Base-by-base conservation (phyloP, 2,113 vertebrate species). In the Otus sunia region DNA sequence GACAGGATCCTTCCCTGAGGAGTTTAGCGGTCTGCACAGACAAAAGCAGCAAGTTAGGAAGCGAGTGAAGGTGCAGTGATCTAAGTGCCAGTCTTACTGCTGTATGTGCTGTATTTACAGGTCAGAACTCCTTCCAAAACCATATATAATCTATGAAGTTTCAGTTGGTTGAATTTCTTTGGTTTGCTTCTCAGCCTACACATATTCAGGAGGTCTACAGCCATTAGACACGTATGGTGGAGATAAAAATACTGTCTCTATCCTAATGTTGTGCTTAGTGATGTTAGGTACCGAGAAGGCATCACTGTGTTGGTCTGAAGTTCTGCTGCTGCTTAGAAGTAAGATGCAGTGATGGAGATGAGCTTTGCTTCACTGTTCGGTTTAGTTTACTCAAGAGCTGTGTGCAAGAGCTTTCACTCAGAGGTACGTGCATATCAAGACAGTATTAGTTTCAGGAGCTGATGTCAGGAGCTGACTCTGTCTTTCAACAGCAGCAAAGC, bases 401-500 rank as follows among this genome's bases (percentile, higher is more conserved):
- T 1, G 10, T 39, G 19, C 55, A 18, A 2, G 77, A 68, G 39
- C 67, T 91, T 82, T 95, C 30, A 15, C 72, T 50, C 2, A 3
- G 52, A 74, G 80, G 37, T 84, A 27, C 1, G 9, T 75, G 76
- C 21, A 0, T 78, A 72, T 52, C 53, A 12, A 26, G 36, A 36
- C 2, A 5, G 63, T 69, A 11, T 74, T 73, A 26, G 21, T 91
- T 90, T 88, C 90, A 74, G 62, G 41, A 43, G 56, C 56, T 41
- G 56, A 29, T 71, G 45, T 49, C 74, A 75, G 62, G 52, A 72
- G 68, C 55, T 55, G 83, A 36, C 87, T 91, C 39, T 49, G 45
- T 86, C 95, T 94, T 92, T 86, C 86, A 89, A 30, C 89, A 82
- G 43, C 83, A 89, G 73, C 45, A 64, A 82, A 94, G 86, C 94